Percentiles rank a stretch among this genome's conserved stretches.
Conservation (phyloP, 2,797 vertebrate species). For the Psittacula echo region DNA sequence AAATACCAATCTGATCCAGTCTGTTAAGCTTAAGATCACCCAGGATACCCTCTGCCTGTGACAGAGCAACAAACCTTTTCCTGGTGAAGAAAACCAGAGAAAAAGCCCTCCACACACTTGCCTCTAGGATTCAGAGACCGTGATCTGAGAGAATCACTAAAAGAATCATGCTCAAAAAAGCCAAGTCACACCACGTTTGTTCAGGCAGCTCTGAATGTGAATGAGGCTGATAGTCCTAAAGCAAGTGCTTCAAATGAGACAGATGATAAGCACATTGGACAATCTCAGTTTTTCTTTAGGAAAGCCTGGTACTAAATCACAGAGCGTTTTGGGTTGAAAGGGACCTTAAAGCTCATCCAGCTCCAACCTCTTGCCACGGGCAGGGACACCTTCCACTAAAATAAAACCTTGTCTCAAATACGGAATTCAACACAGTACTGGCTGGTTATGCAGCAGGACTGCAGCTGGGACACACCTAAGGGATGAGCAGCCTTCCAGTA, state of each 20-base stretch:
- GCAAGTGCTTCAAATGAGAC: fast-evolving
- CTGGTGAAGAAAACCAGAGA: neutral
- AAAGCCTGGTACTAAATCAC: fast-evolving
- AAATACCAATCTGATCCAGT: neutral
- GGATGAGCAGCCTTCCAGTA: neutral
- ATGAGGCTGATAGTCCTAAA: fast-evolving
- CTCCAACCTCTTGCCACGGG: neutral
- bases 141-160: neutral
- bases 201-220: neutral
- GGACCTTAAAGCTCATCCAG: neutral
- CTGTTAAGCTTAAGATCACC: neutral
- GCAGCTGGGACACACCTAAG: neutral
- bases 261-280: fast-evolving
- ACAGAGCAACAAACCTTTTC: neutral
- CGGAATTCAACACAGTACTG: fast-evolving
- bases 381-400: neutral
- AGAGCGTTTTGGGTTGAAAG: neutral
- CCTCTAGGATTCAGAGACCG: neutral
- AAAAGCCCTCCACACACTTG: neutral
- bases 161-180: neutral
- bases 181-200: fast-evolving
- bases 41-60: fast-evolving
- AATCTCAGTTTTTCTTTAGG: neutral
- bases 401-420: neutral
- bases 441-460: fast-evolving